phyloP scores from a whole-genome alignment of 2,888 invertebrate species.

The Lithosia quadra region DNA sequence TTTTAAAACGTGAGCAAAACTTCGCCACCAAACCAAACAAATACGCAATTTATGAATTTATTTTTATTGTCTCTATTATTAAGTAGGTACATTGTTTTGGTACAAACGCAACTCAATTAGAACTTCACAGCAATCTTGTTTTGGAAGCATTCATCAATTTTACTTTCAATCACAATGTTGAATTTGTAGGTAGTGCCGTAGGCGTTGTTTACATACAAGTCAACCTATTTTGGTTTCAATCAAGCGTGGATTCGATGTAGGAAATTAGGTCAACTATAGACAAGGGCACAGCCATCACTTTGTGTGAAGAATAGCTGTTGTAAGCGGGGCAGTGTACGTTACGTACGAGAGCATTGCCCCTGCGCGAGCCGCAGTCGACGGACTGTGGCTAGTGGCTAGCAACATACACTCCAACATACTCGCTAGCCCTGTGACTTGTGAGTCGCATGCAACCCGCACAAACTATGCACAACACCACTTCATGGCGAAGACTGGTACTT shows the following conservation, averaged over 20 bases:
- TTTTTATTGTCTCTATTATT: background rate
- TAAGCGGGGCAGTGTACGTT: constrained; percentile 47
- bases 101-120: background rate
- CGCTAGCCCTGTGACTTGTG: background rate
- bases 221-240: constrained; percentile 48
- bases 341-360: constrained; percentile 71
- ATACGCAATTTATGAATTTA: background rate
- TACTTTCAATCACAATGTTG: background rate
- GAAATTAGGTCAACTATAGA: constrained; percentile 63
- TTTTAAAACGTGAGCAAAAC: background rate
- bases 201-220: constrained; percentile 38
- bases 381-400: constrained; percentile 27
- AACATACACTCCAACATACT: background rate
- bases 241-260: constrained; percentile 44
- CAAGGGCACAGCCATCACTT: constrained; percentile 49
- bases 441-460: background rate
- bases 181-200: background rate
- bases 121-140: background rate
- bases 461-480: background rate
- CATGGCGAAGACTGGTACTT: background rate
- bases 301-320: constrained; percentile 47
- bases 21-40: no score
- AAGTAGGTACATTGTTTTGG: background rate
- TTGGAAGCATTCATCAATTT: background rate
- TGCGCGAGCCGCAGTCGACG: constrained; percentile 52